Conservation (phyloP, 2,888 invertebrate genomes). For the Ceraclea dissimilis region DNA sequence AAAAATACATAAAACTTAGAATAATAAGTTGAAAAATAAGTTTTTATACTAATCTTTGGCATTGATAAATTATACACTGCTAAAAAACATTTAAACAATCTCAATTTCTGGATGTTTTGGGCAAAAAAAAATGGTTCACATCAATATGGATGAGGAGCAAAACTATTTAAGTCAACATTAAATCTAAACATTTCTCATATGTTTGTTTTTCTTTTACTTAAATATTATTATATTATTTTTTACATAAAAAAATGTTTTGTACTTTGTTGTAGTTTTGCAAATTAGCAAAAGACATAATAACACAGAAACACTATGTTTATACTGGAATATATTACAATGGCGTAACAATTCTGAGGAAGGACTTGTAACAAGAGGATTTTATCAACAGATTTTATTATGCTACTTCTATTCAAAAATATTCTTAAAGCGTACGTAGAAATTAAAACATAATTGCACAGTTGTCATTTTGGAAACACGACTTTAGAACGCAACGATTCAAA, state of each 20-base stretch:
- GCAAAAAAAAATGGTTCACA: no score
- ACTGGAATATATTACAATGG: neutral
- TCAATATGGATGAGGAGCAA: no score
- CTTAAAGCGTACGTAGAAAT: no score
- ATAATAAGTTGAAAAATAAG: neutral
- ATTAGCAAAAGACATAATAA: neutral
- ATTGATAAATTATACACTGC: neutral
- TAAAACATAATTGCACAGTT: no score
- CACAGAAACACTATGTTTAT: no score
- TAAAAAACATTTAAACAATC: no score
- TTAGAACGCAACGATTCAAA: no score
- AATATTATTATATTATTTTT: neutral
- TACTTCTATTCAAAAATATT: no score
- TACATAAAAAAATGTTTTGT: neutral
- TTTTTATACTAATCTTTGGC: neutral
- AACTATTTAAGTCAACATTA: neutral
- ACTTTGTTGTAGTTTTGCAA: neutral
- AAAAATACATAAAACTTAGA: neutral
- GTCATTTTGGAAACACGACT: no score
- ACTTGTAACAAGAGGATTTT: neutral
- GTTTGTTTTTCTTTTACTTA: neutral
- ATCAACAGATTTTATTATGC: no score
- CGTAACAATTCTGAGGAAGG: conserved; percentile 2
- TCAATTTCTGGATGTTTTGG: no score
- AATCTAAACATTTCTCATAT: neutral